These are phyloP conservation scores for Steatornis caripensis DNA, from an alignment of 2,113 vertebrate species.

Conservation along the genomic window DNA sequence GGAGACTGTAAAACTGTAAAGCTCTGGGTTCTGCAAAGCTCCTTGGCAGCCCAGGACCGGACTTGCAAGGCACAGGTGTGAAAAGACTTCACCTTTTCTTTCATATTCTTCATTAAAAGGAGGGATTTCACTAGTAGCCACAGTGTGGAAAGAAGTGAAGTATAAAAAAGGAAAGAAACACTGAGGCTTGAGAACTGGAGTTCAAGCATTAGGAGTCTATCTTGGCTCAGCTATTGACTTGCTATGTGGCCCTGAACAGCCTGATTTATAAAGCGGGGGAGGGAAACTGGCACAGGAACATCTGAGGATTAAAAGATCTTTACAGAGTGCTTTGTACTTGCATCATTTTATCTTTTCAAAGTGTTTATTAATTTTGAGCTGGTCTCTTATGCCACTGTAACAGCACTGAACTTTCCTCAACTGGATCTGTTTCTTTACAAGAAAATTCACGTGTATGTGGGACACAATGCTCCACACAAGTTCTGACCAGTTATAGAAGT, in stretches of 20 bases:
- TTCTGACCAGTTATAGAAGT: background rate
- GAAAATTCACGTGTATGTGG: background rate
- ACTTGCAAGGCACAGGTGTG: background rate
- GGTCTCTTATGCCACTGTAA: background rate
- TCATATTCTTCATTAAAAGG: background rate
- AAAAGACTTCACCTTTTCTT: background rate
- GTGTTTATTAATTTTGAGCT: constrained; percentile 15
- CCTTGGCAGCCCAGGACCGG: background rate
- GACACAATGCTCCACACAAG: background rate
- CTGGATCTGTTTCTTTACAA: background rate
- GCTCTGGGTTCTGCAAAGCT: background rate
- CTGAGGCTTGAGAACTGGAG: background rate
- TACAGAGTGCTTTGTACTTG: constrained; percentile 24
- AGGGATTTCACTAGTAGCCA: background rate
- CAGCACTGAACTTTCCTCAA: background rate
- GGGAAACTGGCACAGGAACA: background rate
- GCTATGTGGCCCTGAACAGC: background rate
- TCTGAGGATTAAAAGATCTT: constrained; percentile 26
- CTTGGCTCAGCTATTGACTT: constrained; percentile 1
- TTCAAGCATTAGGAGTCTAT: background rate
- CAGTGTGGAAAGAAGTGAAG: background rate
- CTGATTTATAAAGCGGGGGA: background rate
- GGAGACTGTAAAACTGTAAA: background rate
- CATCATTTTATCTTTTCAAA: constrained; percentile 19
- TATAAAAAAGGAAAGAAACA: background rate